These are phyloP conservation scores for Orchesella cincta DNA, from an alignment of 1,140 invertebrate genomes.

Conservation along the genomic window DNA sequence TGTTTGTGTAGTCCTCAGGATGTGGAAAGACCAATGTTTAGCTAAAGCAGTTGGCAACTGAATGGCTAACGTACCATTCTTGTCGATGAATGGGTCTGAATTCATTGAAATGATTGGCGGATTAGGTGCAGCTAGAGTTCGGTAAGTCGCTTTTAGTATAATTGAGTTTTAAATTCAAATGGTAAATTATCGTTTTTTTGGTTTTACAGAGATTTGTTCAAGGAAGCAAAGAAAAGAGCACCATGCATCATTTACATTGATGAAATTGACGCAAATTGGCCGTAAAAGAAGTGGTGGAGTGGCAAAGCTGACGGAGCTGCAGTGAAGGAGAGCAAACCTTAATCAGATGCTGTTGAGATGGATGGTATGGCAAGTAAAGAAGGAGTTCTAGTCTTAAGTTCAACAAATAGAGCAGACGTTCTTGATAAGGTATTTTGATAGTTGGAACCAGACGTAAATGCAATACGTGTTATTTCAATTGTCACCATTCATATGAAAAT, in stretches of 20 bases:
- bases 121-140: constrained; percentile 83
- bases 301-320: constrained; percentile 61
- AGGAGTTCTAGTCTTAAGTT: constrained; percentile 91
- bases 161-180: no score
- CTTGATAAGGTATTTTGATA: constrained; percentile 90
- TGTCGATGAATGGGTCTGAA: constrained; percentile 90
- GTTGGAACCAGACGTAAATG: no score
- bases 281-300: constrained; percentile 69
- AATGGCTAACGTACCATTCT: constrained; percentile 85
- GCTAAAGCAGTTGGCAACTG: constrained; percentile 88
- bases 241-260: constrained; percentile 99
- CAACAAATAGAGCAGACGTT: constrained; percentile 94
- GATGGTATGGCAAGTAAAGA: constrained; percentile 93
- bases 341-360: constrained; percentile 99
- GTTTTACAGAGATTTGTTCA: constrained; percentile 78
- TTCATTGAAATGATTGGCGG: constrained; percentile 96
- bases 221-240: constrained; percentile 82
- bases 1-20: constrained; percentile 73
- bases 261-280: constrained; percentile 97
- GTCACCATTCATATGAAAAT: no score
- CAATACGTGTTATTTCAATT: no score
- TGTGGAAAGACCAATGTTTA: constrained; percentile 82
- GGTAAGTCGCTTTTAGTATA: no score
- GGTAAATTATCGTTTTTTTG: constrained; percentile 8
- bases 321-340: constrained; percentile 92